Conservation (phyloP, 2,113 vertebrate species). For the Mormyrus lacerda region DNA sequence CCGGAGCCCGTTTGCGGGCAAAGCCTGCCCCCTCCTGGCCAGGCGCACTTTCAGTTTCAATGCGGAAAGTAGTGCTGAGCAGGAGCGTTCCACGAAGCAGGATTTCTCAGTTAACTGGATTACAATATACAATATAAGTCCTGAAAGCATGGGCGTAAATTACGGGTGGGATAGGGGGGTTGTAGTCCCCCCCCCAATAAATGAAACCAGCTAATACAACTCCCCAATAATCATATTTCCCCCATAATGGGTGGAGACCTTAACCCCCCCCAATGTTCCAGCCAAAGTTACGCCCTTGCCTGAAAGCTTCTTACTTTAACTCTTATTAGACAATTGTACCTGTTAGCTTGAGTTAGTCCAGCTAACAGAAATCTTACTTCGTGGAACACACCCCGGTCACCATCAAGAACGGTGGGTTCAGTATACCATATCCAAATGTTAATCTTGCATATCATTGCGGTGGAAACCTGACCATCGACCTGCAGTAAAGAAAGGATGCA, state of each 20-base stretch:
- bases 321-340: background rate
- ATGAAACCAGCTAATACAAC: no score
- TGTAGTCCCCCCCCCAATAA: no score
- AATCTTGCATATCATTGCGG: background rate
- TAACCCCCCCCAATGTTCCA: no score
- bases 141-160: no score
- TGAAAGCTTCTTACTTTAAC: background rate
- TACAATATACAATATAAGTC: background rate
- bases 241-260: no score
- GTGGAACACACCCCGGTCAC: background rate
- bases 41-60: background rate
- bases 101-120: background rate
- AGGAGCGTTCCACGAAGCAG: background rate
- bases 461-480: background rate
- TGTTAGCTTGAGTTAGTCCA: background rate
- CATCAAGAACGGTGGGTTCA: background rate
- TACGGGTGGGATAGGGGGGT: no score
- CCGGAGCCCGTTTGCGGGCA: background rate
- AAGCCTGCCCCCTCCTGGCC: constrained; percentile 35
- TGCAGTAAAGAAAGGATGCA: background rate
- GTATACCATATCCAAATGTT: background rate
- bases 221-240: no score
- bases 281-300: no score
- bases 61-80: background rate
- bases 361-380: background rate